phyloP scores from a whole-genome alignment of 1,140 invertebrate species.

The Diachasma alloeum region DNA sequence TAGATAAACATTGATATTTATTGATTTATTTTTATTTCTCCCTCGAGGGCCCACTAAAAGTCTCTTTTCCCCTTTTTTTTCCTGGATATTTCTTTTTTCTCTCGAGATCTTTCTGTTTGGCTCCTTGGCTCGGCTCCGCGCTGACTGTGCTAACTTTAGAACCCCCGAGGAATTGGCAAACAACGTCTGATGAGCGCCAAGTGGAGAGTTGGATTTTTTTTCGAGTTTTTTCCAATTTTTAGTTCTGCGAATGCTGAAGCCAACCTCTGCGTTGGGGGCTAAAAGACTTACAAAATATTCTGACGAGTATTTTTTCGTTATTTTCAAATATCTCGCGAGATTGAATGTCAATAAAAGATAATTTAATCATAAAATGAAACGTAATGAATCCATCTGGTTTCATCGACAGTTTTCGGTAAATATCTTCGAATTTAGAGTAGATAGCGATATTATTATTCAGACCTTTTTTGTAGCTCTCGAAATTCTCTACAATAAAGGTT shows the following conservation, averaged over 20 bases:
- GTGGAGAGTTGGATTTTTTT: conserved; percentile 24
- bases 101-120: background rate
- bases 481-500: no score
- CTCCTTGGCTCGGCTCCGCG: conserved; percentile 17
- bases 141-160: conserved; percentile 41
- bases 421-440: no score
- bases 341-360: no score
- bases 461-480: no score
- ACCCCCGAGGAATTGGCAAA: conserved; percentile 44
- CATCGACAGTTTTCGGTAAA: no score
- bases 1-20: background rate
- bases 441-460: no score
- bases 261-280: no score
- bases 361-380: no score
- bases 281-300: background rate
- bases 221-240: conserved; percentile 1
- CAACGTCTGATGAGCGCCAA: conserved; percentile 17
- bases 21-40: conserved; percentile 1
- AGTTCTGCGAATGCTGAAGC: background rate
- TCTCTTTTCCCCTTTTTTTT: background rate
- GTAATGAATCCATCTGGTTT: no score
- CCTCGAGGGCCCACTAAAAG: background rate
- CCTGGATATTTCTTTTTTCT: conserved; percentile 14
- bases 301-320: background rate
- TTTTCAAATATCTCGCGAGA: background rate